Conservation (phyloP, 1,140 invertebrate species). For the Tyrophagus putrescentiae region DNA sequence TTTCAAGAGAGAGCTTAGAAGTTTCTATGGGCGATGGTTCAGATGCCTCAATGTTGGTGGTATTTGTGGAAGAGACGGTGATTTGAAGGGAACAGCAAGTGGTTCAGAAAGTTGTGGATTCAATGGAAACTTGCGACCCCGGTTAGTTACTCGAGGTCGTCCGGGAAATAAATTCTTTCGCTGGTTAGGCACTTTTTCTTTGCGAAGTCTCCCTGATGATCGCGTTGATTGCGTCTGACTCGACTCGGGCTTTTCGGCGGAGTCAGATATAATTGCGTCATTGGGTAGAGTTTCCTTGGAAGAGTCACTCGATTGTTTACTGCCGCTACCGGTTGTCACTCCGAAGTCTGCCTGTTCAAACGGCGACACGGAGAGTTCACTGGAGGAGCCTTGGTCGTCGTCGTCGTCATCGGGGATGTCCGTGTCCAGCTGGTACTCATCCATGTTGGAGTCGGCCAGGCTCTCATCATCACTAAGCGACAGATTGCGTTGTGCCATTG, state of each 20-base stretch:
- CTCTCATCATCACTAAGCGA: conserved; percentile 1
- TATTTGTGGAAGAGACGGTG: background rate
- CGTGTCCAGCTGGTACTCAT: background rate
- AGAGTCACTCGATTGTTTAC: background rate
- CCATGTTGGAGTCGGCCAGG: background rate
- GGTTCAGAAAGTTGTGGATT: background rate
- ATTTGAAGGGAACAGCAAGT: background rate
- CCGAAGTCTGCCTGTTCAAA: background rate
- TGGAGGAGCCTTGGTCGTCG: background rate
- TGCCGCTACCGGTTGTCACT: background rate
- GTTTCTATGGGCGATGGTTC: background rate
- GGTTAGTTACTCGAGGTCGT: conserved; percentile 9
- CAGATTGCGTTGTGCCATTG: background rate
- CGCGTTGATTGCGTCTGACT: conserved; percentile 13
- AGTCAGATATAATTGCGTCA: too few species aligned
- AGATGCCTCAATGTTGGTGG: background rate
- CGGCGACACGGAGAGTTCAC: background rate
- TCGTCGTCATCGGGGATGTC: background rate
- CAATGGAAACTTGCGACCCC: background rate
- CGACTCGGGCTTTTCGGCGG: too few species aligned
- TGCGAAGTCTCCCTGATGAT: conserved; percentile 6
- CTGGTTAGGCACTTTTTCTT: conserved; percentile 18
- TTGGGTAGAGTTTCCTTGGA: background rate
- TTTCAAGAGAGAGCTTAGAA: background rate
- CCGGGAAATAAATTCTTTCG: conserved; percentile 17